Evolutionary conservation across 2,113 vertebrate genomes (phyloP).

Genomic region (Bettongia penicillata): DNA sequence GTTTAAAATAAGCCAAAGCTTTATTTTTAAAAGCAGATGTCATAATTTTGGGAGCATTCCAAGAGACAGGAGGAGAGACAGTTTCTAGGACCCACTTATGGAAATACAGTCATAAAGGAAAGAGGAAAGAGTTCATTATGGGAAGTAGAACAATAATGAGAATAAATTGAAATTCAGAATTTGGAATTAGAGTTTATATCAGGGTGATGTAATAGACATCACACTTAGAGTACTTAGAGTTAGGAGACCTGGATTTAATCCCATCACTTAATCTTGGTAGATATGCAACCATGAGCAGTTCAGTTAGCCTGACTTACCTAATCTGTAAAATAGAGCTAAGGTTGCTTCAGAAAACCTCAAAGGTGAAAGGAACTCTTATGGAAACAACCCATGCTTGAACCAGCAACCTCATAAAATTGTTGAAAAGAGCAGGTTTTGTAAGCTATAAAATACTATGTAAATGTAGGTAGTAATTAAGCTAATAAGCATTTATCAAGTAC

Average conservation of each 20-base stretch:
- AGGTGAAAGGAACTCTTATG: neutral
- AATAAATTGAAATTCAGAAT: neutral
- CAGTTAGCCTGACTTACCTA: neutral
- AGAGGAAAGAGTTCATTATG: neutral
- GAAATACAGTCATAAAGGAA: neutral
- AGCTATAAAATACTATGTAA: neutral
- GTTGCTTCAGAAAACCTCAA: neutral
- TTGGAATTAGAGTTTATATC: neutral
- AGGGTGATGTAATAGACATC: neutral
- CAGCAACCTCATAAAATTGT: neutral
- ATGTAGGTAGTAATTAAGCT: neutral
- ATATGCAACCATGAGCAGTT: neutral
- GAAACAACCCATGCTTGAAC: neutral
- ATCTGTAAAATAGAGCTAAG: neutral
- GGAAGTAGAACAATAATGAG: neutral
- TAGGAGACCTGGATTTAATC: neutral
- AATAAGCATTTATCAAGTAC: neutral
- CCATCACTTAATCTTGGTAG: neutral
- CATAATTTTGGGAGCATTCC: neutral
- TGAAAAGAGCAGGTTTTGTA: neutral
- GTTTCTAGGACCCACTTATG: neutral
- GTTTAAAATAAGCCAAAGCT: neutral
- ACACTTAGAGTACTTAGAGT: neutral
- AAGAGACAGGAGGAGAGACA: neutral
- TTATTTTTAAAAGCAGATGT: neutral